A percentile compares a stretch with the other conserved stretches of the same genome.
Conservation (phyloP, 2,797 vertebrate species). For the Acanthiza pusilla region DNA sequence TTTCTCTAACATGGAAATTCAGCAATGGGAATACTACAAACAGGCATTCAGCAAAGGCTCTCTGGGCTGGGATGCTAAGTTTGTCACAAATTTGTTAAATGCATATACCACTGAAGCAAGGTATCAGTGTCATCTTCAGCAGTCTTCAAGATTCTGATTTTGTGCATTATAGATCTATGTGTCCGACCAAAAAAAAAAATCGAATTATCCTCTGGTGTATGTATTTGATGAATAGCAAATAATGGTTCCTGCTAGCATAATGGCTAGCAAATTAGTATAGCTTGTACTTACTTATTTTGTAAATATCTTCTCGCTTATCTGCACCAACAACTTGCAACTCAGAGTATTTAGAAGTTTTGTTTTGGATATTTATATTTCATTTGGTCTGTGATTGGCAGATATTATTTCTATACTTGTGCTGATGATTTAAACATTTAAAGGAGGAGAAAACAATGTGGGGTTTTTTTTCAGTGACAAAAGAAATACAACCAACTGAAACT, state of each 20-base stretch:
- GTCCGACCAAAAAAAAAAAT: background rate
- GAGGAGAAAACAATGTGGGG: background rate
- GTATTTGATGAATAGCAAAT: background rate
- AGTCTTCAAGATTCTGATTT: background rate
- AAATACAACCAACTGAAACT: background rate
- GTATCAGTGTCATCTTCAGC: background rate
- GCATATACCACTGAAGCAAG: background rate
- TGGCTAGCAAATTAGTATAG: background rate
- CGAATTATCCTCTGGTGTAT: background rate
- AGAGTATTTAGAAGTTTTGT: background rate
- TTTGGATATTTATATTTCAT: background rate
- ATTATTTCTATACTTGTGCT: background rate
- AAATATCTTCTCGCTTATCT: background rate
- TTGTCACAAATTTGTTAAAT: background rate
- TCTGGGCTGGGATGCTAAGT: background rate
- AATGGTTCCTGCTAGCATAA: background rate
- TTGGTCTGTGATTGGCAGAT: background rate
- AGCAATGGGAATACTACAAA: background rate
- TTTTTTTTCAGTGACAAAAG: background rate
- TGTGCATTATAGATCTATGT: background rate
- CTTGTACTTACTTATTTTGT: background rate
- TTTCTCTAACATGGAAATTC: background rate
- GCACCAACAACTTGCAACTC: background rate
- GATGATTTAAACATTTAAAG: background rate
- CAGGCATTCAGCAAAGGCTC: background rate